Evolutionary conservation across 2,888 invertebrate genomes (phyloP).

Genomic region (Ceriagrion tenellum): DNA sequence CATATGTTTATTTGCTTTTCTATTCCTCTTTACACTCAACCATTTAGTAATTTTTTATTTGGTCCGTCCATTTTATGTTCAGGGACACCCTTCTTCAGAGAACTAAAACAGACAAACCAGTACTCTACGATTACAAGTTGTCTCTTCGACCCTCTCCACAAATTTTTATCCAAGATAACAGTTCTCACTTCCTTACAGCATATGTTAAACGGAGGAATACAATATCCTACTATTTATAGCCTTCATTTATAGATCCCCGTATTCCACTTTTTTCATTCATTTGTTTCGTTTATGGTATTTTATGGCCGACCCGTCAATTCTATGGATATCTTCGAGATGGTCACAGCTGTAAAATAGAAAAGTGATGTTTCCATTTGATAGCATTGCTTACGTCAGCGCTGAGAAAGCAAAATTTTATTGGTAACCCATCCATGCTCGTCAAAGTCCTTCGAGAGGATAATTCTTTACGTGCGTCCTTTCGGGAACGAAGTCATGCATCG

Average conservation of each 20-base stretch:
- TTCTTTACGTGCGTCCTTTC: not conserved
- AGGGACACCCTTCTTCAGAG: no score
- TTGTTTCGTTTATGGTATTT: not conserved
- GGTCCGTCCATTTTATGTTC: no score
- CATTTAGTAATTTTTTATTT: no score
- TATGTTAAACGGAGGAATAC: not conserved
- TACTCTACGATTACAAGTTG: no score
- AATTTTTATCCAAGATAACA: no score
- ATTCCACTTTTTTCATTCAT: not conserved
- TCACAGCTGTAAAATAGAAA: not conserved
- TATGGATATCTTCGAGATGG: not conserved
- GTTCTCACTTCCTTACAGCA: no score
- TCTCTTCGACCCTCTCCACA: no score
- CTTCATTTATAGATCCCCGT: not conserved
- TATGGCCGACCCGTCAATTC: not conserved
- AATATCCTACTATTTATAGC: not conserved
- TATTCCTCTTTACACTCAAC: no score
- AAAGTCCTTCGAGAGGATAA: not conserved
- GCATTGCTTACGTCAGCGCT: not conserved
- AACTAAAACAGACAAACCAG: no score
- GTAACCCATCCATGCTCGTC: not conserved
- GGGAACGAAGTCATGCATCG: not conserved
- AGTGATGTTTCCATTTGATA: not conserved
- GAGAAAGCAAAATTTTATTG: not conserved
- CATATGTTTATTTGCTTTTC: no score